phyloP scores from a whole-genome alignment of 2,797 vertebrate genomes.

The Melanotaenia boesemani region DNA sequence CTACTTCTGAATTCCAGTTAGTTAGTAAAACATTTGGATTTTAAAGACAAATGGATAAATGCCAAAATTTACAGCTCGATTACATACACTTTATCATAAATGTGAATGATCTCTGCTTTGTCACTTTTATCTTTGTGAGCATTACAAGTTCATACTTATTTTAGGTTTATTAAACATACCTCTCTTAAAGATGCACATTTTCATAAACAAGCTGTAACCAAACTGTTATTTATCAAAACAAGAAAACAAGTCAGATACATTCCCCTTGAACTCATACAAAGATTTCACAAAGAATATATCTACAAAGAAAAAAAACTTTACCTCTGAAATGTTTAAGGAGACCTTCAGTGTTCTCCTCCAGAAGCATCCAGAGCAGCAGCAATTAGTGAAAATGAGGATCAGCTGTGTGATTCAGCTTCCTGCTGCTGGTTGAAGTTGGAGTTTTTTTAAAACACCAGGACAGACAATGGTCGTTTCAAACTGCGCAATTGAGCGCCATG shows the following conservation, averaged over 20 bases:
- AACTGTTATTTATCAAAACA: background rate
- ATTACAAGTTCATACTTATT: no score
- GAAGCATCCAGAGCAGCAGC: background rate
- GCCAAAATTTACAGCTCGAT: no score
- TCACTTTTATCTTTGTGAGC: no score
- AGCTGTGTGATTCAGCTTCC: constrained; percentile 18
- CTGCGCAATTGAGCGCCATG: no score
- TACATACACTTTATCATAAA: no score
- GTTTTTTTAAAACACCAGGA: background rate
- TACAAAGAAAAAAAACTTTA: background rate
- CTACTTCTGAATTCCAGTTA: no score
- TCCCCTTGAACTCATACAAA: background rate
- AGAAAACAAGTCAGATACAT: background rate
- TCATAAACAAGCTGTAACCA: no score
- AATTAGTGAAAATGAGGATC: constrained; percentile 38
- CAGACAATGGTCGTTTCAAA: background rate
- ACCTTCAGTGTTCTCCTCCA: background rate
- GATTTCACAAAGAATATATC: background rate
- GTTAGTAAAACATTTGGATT: no score
- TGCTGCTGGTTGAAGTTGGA: background rate
- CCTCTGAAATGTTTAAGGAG: background rate
- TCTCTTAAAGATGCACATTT: no score
- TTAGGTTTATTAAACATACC: no score
- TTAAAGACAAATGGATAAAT: no score
- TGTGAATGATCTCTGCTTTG: no score